phyloP scores from a whole-genome alignment of 2,888 invertebrate genomes.

The Heliconius erato region DNA sequence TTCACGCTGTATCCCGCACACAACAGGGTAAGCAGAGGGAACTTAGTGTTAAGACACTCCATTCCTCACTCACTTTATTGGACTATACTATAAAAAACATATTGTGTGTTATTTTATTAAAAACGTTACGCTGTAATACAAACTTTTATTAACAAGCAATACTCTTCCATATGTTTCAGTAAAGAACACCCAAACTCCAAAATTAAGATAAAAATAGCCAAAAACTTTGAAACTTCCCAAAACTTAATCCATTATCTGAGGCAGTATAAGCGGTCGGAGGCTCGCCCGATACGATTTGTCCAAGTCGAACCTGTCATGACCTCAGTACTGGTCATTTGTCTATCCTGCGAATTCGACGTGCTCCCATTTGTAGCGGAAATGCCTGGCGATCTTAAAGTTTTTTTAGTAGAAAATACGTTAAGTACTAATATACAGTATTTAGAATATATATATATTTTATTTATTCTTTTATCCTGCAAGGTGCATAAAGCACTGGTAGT shows the following conservation, averaged over 20 bases:
- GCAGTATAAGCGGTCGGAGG: conserved; percentile 36
- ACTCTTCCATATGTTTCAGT: background rate
- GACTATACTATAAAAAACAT: background rate
- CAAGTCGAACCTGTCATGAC: conserved; percentile 40
- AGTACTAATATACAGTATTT: no score
- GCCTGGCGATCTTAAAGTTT: background rate
- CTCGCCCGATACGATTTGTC: conserved; percentile 45
- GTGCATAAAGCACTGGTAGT: no score
- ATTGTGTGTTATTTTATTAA: background rate
- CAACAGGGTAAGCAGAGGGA: no score
- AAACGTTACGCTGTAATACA: background rate
- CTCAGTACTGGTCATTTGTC: conserved; percentile 36
- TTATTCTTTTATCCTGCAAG: no score
- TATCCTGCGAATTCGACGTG: conserved; percentile 9
- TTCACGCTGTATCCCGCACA: no score
- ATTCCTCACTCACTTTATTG: background rate
- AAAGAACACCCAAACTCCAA: background rate
- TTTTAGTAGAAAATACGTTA: background rate
- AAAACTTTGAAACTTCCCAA: conserved; percentile 35
- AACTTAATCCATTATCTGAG: conserved; percentile 46
- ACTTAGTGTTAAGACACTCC: no score
- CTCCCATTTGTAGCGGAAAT: conserved; percentile 17
- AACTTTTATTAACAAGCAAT: background rate
- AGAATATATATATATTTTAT: no score
- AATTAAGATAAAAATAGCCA: conserved; percentile 31